A percentile compares a stretch with the other conserved stretches of the same genome.
These are phyloP conservation scores for Intellagama lesueurii DNA, from an alignment of 2,797 vertebrate species.

Conservation along the genomic window DNA sequence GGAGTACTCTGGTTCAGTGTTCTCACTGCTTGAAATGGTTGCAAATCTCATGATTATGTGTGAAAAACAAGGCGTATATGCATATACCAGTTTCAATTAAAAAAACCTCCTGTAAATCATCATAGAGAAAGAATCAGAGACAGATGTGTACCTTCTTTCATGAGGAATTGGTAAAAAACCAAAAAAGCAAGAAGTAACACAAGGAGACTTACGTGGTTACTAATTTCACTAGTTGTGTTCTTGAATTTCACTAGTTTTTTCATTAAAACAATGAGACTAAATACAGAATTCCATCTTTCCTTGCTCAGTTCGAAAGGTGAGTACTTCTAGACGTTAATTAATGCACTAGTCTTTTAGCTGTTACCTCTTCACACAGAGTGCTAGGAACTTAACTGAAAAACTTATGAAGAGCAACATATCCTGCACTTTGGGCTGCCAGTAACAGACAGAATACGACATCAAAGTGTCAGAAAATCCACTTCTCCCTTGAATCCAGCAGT, in stretches of 20 bases:
- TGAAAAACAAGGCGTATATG: not conserved
- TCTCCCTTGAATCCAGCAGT: not conserved
- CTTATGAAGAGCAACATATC: not conserved
- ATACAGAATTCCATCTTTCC: not conserved
- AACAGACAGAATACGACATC: not conserved
- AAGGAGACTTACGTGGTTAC: slow-evolving; percentile 17
- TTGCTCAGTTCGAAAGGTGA: not conserved
- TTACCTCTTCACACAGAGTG: not conserved
- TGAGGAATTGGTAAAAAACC: slow-evolving; percentile 21
- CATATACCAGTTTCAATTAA: slow-evolving; percentile 5
- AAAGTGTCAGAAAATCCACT: not conserved
- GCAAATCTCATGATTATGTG: not conserved
- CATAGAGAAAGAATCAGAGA: not conserved
- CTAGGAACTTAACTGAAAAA: not conserved
- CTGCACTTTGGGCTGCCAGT: not conserved
- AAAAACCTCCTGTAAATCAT: slow-evolving; percentile 40
- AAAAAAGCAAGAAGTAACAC: not conserved
- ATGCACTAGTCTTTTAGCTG: not conserved
- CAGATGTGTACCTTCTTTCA: not conserved
- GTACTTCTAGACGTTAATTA: not conserved
- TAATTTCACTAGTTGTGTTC: not conserved
- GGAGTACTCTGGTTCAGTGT: not conserved
- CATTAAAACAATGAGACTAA: not conserved
- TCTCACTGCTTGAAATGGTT: not conserved
- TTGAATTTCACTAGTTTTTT: slow-evolving; percentile 1